phyloP scores from a whole-genome alignment of 2,888 invertebrate species.

The Brachypalpus laphriformis region DNA sequence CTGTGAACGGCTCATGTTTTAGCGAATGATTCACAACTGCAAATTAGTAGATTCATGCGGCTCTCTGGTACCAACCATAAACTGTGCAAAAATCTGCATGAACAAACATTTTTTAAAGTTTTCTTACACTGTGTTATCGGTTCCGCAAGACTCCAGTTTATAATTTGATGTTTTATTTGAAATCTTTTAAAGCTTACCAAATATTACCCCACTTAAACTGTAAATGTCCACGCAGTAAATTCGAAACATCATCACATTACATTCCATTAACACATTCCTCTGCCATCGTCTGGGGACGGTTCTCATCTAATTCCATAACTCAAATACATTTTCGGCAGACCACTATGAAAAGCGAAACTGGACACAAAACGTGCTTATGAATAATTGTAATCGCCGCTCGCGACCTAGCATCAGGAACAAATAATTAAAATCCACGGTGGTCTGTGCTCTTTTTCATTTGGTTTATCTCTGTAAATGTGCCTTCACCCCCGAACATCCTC shows the following conservation, averaged over 20 bases:
- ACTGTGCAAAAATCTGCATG: too few species aligned
- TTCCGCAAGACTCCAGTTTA: too few species aligned
- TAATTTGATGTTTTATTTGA: background rate
- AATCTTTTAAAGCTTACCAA: background rate
- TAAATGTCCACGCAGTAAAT: background rate
- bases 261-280: background rate
- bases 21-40: too few species aligned
- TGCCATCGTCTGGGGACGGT: background rate
- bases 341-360: constrained; percentile 22
- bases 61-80: too few species aligned
- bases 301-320: constrained; percentile 7
- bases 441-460: background rate
- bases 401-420: constrained; percentile 27
- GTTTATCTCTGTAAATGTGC: background rate
- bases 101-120: too few species aligned
- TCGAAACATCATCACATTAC: background rate
- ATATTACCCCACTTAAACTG: background rate
- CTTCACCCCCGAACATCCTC: background rate
- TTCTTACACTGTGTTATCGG: too few species aligned
- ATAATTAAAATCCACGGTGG: constrained; percentile 34
- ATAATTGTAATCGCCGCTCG: constrained; percentile 35
- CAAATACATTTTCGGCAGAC: constrained; percentile 31
- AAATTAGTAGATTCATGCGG: too few species aligned
- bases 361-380: constrained; percentile 51
- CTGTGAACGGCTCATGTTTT: too few species aligned